Base-by-base conservation (phyloP, 2,888 invertebrate genomes). In the Sinhomidia bicolor region DNA sequence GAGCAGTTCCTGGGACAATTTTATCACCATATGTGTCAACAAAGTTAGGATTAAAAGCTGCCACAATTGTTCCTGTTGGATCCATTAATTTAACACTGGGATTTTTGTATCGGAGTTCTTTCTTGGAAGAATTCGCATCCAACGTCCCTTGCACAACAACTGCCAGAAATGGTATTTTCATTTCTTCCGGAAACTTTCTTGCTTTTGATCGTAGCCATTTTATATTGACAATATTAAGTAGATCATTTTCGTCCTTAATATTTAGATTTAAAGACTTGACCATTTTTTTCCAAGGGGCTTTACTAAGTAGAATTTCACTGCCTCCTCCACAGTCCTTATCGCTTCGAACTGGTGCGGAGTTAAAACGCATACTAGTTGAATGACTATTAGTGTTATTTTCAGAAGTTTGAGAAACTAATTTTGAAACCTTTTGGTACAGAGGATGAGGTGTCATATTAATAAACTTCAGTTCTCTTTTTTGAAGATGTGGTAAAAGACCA, bases 1-100 rank as follows among this genome's bases (percentile, higher is more conserved):
- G 47, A n/a, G 90, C 88, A 10, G 91, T 90, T 17, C 91, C 91
- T 44, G 91, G 89, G 2, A 26, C 20, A 12, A 91, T 71, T 23
- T 89, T 80, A 4, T 74, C 65, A 9, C 85, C 89, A 26, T 83
- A 89, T 6, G 47, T 44, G 41, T 79, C 80, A 0, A 90, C 84
- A 81, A 91, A 85, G 0, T 36, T 65, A 0, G 88, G 44, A 65
- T 90, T 88, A 23, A 91, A 23, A 10, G 89, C 90, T 0, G 90
- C 91, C 10, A 78, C 78, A 29, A 91, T 90, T 3, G 57, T 65
- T 20, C 90, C 90, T 0, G 90, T 47, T 5, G 89, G 62, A 65
- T 90, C 90, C 60, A 90, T 90, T 41, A 90, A 17, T 83, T 80
- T 85, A 7, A 83, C 65, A 62, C 85, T 82, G 0, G 88, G 90